phyloP scores from a whole-genome alignment of 2,888 invertebrate genomes.

The Drosophila melanosoma region DNA sequence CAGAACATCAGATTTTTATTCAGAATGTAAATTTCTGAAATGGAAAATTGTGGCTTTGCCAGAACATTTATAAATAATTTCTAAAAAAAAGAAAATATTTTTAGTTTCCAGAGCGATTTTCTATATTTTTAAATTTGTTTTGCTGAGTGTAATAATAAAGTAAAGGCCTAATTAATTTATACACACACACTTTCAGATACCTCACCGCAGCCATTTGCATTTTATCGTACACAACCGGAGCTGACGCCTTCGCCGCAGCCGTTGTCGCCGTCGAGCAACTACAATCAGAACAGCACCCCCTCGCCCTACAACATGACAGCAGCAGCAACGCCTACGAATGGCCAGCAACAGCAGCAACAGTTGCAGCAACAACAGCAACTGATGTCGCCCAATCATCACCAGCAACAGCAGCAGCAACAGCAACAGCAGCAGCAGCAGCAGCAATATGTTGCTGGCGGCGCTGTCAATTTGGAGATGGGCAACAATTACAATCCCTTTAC shows the following conservation, averaged over 20 bases:
- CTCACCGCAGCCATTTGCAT: constrained; percentile 82
- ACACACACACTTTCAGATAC: constrained; percentile 66
- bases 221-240: constrained; percentile 80
- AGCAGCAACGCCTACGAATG: constrained; percentile 57
- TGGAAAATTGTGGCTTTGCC: no score
- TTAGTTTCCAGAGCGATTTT: not conserved
- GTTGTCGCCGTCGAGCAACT: constrained; percentile 82
- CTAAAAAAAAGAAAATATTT: no score
- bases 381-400: constrained; percentile 74
- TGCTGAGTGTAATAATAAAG: not conserved
- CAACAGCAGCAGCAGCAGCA: constrained; percentile 59
- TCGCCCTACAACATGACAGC: constrained; percentile 81
- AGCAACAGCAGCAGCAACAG: constrained; percentile 65
- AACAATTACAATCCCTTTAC: constrained; percentile 69
- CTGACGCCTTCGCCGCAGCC: constrained; percentile 84
- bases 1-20: no score
- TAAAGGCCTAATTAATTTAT: not conserved
- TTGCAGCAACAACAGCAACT: constrained; percentile 60
- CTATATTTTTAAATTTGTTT: not conserved
- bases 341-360: constrained; percentile 56
- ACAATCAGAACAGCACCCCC: constrained; percentile 81
- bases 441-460: constrained; percentile 49
- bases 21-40: no score
- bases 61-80: no score
- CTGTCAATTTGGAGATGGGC: constrained; percentile 52